Percentiles rank a stretch among this genome's conserved stretches.
Conservation (phyloP, 2,113 vertebrate genomes). For the Phaethon lepturus region DNA sequence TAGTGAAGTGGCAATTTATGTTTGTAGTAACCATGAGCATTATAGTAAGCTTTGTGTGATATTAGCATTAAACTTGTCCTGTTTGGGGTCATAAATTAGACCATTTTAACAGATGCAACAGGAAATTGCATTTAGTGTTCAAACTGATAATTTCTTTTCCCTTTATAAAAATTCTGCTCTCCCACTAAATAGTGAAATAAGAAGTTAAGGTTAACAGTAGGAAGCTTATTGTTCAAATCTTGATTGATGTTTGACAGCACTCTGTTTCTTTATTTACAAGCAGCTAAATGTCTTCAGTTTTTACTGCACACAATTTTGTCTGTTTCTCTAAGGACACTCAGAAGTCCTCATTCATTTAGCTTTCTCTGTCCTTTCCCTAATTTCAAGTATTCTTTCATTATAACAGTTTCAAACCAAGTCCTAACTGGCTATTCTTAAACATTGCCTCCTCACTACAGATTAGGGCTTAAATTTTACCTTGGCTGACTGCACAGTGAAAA, state of each 20-base stretch:
- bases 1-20: neutral
- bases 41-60: neutral
- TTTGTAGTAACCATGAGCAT: neutral
- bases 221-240: neutral
- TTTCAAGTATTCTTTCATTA: neutral
- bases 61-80: neutral
- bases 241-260: neutral
- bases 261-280: neutral
- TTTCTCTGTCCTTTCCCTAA: neutral
- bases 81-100: neutral
- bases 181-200: neutral
- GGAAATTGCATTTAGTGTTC: neutral
- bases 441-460: neutral
- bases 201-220: neutral
- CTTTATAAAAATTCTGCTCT: neutral
- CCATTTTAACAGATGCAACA: neutral
- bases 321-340: neutral
- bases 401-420: neutral
- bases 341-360: neutral
- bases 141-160: neutral
- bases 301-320: neutral
- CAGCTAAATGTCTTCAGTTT: neutral
- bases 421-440: neutral
- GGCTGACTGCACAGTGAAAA: neutral
- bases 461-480: neutral